Percentiles rank a stretch among this genome's conserved stretches.
phyloP scores from a whole-genome alignment of 2,888 invertebrate genomes.

The Drosophila macrothrix region DNA sequence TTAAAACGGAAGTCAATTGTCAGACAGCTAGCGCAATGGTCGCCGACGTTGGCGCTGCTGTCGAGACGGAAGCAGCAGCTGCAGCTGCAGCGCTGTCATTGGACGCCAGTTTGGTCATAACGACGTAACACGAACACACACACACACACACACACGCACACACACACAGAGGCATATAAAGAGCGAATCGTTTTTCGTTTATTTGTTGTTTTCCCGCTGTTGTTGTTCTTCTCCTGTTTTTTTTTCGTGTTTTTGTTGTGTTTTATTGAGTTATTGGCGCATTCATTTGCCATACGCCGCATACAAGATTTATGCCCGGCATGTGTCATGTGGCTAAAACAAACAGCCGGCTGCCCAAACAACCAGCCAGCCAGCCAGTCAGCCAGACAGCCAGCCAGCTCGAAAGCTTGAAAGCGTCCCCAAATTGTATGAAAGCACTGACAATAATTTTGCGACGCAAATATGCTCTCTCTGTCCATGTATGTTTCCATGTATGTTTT shows the following conservation, averaged over 20 bases:
- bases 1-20: conserved; percentile 79
- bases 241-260: conserved; percentile 17
- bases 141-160: conserved; percentile 9
- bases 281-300: conserved; percentile 78
- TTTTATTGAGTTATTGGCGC: conserved; percentile 78
- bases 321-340: conserved; percentile 77
- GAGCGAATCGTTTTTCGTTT: conserved; percentile 7
- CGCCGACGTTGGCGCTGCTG: conserved; percentile 55
- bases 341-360: conserved; percentile 46
- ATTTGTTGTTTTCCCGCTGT: not conserved
- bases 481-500: not conserved
- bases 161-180: conserved; percentile 5
- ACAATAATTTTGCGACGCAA: conserved; percentile 62
- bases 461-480: conserved; percentile 34
- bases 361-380: conserved; percentile 10
- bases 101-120: conserved; percentile 50
- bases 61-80: conserved; percentile 73
- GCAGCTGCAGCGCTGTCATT: conserved; percentile 57
- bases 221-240: conserved; percentile 3
- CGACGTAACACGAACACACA: conserved; percentile 32
- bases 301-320: conserved; percentile 77
- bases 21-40: conserved; percentile 69
- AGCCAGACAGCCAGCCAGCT: not conserved
- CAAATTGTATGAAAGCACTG: conserved; percentile 71
- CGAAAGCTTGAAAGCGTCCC: conserved; percentile 28